Percentiles rank a stretch among this genome's conserved stretches.
Evolutionary conservation across 2,888 invertebrate genomes (phyloP).

Genomic region (Blastobasis adustella): DNA sequence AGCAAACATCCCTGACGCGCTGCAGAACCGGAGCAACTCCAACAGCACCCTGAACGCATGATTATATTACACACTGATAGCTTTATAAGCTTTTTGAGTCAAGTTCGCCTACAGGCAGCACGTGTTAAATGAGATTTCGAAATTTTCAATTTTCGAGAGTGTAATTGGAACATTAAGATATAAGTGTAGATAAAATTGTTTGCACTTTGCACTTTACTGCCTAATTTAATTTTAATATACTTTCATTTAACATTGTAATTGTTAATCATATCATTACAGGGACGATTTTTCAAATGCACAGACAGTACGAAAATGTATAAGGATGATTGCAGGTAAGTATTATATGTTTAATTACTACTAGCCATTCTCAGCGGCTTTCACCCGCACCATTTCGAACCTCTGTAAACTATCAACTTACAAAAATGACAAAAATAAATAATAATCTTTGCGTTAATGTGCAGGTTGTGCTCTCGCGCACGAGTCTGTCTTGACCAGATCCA

Average conservation of each 20-base stretch:
- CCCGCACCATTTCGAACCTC: background rate
- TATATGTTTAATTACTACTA: background rate
- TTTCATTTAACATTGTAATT: too few species aligned
- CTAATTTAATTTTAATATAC: too few species aligned
- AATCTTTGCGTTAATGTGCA: too few species aligned
- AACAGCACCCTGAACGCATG: too few species aligned
- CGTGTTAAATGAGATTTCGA: slow-evolving; percentile 37
- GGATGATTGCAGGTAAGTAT: slow-evolving; percentile 90
- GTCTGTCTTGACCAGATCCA: background rate
- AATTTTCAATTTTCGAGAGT: slow-evolving; percentile 8
- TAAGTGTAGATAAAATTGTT: too few species aligned
- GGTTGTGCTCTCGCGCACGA: too few species aligned
- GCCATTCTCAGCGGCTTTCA: background rate
- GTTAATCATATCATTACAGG: slow-evolving; percentile 76
- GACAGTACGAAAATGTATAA: slow-evolving; percentile 94
- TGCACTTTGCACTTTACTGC: too few species aligned
- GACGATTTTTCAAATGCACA: slow-evolving; percentile 95
- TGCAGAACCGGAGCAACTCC: too few species aligned
- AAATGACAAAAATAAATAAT: too few species aligned
- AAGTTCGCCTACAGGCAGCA: slow-evolving; percentile 15
- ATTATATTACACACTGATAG: too few species aligned
- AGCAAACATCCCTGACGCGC: too few species aligned
- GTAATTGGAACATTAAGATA: background rate
- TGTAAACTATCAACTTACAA: background rate
- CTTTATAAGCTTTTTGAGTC: too few species aligned